phyloP scores from a whole-genome alignment of 2,113 vertebrate genomes.

The Toxostoma redivivum region DNA sequence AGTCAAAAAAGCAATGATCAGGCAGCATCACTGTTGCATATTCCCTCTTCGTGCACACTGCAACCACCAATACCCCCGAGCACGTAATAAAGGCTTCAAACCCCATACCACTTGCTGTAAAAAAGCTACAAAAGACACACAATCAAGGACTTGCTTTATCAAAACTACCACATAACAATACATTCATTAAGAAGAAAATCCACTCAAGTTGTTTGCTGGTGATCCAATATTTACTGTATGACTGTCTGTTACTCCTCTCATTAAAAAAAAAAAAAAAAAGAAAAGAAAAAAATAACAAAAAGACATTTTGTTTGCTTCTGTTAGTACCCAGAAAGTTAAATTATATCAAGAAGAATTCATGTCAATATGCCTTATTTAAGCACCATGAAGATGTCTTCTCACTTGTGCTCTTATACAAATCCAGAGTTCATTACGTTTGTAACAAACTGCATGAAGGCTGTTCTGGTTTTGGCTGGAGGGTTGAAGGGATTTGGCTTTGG shows the following conservation, averaged over 20 bases:
- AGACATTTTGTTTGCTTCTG: not conserved
- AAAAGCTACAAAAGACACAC: constrained; percentile 79
- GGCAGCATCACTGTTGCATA: constrained; percentile 94
- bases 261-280: no score
- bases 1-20: constrained; percentile 96
- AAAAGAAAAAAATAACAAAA: not conserved
- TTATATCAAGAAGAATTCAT: not conserved
- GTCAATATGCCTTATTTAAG: not conserved
- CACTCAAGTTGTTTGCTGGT: not conserved
- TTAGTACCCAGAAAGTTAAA: not conserved
- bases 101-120: constrained; percentile 88
- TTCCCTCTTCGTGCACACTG: constrained; percentile 96
- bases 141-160: not conserved
- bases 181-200: not conserved
- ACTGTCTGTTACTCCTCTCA: not conserved
- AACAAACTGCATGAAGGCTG: not conserved
- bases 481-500: rapidly evolving
- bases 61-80: constrained; percentile 88
- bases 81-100: constrained; percentile 95
- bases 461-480: not conserved
- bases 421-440: not conserved
- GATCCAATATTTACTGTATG: not conserved
- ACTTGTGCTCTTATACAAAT: not conserved
- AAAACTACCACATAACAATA: not conserved
- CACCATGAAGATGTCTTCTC: not conserved